Conservation (phyloP, 2,888 invertebrate genomes). For the Chironomus riparius region DNA sequence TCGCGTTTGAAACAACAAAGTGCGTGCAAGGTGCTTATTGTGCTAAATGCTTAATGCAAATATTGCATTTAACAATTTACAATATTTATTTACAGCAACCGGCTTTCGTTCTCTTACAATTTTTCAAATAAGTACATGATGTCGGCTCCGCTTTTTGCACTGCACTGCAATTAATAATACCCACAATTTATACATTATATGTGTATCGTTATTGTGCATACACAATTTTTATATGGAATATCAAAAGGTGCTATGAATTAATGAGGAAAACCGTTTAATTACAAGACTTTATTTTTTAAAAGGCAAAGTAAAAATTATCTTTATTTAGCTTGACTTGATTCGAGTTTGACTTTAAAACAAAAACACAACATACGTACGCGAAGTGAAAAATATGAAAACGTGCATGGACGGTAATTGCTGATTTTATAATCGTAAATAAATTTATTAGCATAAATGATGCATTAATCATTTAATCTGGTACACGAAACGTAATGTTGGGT, state of each 20-base stretch:
- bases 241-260: conserved; percentile 15
- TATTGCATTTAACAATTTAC: conserved; percentile 18
- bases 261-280: conserved; percentile 22
- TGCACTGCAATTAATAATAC: conserved; percentile 14
- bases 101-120: not conserved
- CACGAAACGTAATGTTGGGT: not conserved
- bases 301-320: not conserved
- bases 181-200: not conserved
- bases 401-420: conserved; percentile 11
- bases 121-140: not conserved
- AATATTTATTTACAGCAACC: conserved; percentile 23
- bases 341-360: no score
- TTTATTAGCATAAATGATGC: conserved; percentile 20
- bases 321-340: not conserved
- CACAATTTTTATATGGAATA: not conserved
- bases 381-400: not conserved
- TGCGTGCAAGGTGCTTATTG: conserved; percentile 24
- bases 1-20: not conserved
- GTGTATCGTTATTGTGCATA: not conserved
- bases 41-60: conserved; percentile 23
- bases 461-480: conserved; percentile 24
- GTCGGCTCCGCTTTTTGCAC: not conserved
- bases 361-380: not conserved
- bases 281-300: not conserved
- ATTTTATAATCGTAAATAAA: conserved; percentile 12